Base-by-base conservation (phyloP, 2,888 invertebrate genomes). In the Lissocephala sabroskyi region DNA sequence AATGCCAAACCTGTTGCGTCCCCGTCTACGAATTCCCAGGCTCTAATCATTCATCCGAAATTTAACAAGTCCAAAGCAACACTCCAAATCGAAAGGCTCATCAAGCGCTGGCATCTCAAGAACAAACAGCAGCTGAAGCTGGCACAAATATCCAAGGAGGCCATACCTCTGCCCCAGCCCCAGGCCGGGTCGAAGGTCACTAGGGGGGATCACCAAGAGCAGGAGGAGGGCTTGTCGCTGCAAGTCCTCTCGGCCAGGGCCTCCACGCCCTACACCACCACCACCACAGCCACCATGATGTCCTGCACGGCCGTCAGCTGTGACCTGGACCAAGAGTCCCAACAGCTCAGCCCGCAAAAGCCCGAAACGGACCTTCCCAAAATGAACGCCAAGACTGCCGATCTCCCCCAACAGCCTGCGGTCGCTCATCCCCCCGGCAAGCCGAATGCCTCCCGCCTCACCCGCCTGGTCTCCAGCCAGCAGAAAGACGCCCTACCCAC, bases 181-280 rank as follows among this genome's bases (percentile, higher is more conserved):
- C 9, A 14, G 23, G 13, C n/a, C 23, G n/a, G n/a, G n/a, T n/a
- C n/a, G n/a, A n/a, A n/a, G n/a, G n/a, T n/a, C n/a, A n/a, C 37
- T 19, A 41, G 11, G 1, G 18, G 14, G 6, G 37, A 14, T 36
- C 26, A 44, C 1, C 45, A 37, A 6, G 56, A 68, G 17, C 80
- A 80, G 10, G 81, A 82, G 18, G 82, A 81, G n/a, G 55, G 56
- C 1, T 53, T 80, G 35, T 44, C 79, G 3, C 44, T 82, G 33
- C 81, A 82, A 32, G 71, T 78, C 41, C 52, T 82, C 2, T 81
- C 82, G 1, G 77, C 79, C 4, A 68, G 82, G 1, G 81, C 82
- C 0, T 82, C 82, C 1, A 82, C 82, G 1, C 82, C 82, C 1
- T 80, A 79, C 28, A 82, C 79, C 0, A 65, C 68, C 18, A 68